Percentiles rank a stretch among this genome's conserved stretches.
phyloP scores from a whole-genome alignment of 2,113 vertebrate species.

The Vicugna pacos region DNA sequence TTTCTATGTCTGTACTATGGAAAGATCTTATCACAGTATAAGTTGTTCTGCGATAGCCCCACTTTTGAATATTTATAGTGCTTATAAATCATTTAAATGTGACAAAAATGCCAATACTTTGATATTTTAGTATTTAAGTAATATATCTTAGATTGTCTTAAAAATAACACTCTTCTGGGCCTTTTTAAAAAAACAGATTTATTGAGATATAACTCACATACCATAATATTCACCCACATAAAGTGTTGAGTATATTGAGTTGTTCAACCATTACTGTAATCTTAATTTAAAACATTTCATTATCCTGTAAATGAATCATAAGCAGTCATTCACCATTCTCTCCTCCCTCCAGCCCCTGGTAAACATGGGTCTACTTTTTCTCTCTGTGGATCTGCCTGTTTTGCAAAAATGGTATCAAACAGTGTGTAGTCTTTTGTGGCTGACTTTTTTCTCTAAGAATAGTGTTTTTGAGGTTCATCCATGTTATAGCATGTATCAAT shows the following conservation, averaged over 20 bases:
- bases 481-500: not conserved
- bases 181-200: not conserved
- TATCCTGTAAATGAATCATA: not conserved
- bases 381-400: not conserved
- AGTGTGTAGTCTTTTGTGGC: not conserved
- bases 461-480: not conserved
- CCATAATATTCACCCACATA: not conserved
- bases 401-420: not conserved
- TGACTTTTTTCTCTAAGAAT: not conserved
- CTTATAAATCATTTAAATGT: not conserved
- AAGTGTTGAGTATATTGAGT: constrained; percentile 2
- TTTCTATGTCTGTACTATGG: not conserved
- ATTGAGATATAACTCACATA: constrained; percentile 6
- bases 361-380: not conserved
- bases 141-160: not conserved
- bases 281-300: not conserved
- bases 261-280: not conserved
- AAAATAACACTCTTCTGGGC: not conserved
- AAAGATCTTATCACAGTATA: not conserved
- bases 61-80: constrained; percentile 9
- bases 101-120: constrained; percentile 42
- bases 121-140: constrained; percentile 35
- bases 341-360: not conserved
- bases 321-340: not conserved
- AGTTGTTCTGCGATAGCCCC: constrained; percentile 1